A percentile compares a stretch with the other conserved stretches of the same genome.
phyloP scores from a whole-genome alignment of 2,797 vertebrate species.

The Loriculus beryllinus region DNA sequence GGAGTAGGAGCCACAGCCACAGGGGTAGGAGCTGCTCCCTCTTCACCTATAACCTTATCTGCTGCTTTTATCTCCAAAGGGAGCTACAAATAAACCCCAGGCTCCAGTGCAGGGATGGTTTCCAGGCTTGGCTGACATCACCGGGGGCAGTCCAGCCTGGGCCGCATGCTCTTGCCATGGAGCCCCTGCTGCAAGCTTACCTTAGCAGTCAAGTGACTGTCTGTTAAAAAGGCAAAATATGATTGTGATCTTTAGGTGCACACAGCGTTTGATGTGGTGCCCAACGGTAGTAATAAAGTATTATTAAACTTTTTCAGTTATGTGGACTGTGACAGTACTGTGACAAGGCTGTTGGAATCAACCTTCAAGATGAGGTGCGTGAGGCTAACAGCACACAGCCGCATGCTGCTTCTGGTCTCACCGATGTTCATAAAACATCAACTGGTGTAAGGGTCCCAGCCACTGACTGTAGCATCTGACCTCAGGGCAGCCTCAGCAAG shows the following conservation, averaged over 20 bases:
- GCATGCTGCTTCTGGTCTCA: neutral
- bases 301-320: neutral
- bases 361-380: neutral
- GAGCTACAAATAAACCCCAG: neutral
- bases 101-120: neutral
- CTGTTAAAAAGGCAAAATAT: slow-evolving; percentile 7
- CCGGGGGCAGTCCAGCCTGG: neutral
- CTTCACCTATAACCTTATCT: neutral
- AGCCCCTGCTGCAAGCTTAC: neutral
- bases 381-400: neutral
- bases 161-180: accelerated
- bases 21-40: neutral
- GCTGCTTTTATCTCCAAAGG: neutral
- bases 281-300: neutral
- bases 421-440: neutral
- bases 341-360: slow-evolving; percentile 9
- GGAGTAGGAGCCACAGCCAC: neutral
- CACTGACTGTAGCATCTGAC: accelerated
- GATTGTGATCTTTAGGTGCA: neutral
- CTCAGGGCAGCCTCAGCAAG: neutral
- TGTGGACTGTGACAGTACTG: neutral
- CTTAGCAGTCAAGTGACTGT: neutral
- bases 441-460: neutral
- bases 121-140: neutral
- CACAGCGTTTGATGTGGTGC: neutral